A percentile compares a stretch with the other conserved stretches of the same genome.
These are phyloP conservation scores for Cichlasoma orientale DNA, from an alignment of 2,797 vertebrate species.

Conservation along the genomic window DNA sequence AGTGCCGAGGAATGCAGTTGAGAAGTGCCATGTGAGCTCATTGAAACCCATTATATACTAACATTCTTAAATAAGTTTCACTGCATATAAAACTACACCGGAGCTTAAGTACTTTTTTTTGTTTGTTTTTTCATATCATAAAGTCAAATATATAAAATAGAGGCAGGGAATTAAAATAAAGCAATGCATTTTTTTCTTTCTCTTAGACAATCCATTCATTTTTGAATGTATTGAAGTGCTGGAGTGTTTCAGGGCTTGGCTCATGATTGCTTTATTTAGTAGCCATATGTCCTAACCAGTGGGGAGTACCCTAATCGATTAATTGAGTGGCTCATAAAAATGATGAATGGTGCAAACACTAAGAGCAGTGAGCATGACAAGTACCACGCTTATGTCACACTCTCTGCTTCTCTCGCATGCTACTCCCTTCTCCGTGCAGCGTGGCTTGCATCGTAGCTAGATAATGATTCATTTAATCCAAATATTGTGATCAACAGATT, in stretches of 20 bases:
- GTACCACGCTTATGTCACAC: constrained; percentile 56
- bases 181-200: background rate
- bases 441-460: constrained; percentile 9
- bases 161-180: background rate
- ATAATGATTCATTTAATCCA: constrained; percentile 38
- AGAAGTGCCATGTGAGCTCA: constrained; percentile 7
- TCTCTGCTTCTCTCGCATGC: constrained; percentile 13
- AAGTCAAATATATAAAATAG: background rate
- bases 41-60: constrained; percentile 20
- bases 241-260: constrained; percentile 77
- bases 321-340: constrained; percentile 89
- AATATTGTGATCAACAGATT: constrained; percentile 23
- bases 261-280: constrained; percentile 89
- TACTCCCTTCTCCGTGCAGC: background rate
- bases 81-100: background rate
- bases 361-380: constrained; percentile 79
- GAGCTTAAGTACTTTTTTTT: background rate
- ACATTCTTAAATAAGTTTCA: constrained; percentile 9
- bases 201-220: constrained; percentile 12
- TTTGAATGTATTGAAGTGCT: constrained; percentile 76
- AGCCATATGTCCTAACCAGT: constrained; percentile 85
- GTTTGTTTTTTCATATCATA: background rate
- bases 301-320: constrained; percentile 91
- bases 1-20: background rate
- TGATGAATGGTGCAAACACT: constrained; percentile 87